Percentiles rank a stretch among this genome's conserved stretches.
phyloP scores from a whole-genome alignment of 1,140 invertebrate genomes.

The Oscheius sp. region DNA sequence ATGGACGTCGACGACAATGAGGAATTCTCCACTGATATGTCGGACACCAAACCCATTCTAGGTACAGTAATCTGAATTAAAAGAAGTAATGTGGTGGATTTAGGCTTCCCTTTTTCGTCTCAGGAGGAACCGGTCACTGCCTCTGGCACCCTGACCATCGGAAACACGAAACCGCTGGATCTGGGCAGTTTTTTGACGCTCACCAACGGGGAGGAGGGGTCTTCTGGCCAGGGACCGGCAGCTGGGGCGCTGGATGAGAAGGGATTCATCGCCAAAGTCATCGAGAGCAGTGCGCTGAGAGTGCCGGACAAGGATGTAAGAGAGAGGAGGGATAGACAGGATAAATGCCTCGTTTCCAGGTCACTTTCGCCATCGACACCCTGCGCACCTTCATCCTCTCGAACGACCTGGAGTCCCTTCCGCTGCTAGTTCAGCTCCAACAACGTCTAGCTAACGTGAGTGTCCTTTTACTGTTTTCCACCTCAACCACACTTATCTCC shows the following conservation, averaged over 20 bases:
- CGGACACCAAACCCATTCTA: not conserved
- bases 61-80: not conserved
- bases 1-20: not conserved
- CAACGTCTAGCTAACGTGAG: not conserved
- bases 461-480: too few species aligned
- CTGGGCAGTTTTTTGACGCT: not conserved
- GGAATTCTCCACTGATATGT: not conserved
- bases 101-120: too few species aligned
- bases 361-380: not conserved
- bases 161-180: not conserved
- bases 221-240: too few species aligned
- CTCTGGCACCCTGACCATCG: not conserved
- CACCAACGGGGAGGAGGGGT: too few species aligned
- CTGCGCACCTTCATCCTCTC: not conserved
- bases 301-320: constrained; percentile 4
- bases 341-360: too few species aligned
- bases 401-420: not conserved
- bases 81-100: too few species aligned
- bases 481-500: too few species aligned
- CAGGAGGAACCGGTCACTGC: not conserved
- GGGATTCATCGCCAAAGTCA: not conserved
- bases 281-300: constrained; percentile 1
- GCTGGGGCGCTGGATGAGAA: not conserved
- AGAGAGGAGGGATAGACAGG: too few species aligned
- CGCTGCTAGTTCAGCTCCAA: constrained; percentile 1